Conservation (phyloP, 2,888 invertebrate species). For the Drosophila kanekoi region DNA sequence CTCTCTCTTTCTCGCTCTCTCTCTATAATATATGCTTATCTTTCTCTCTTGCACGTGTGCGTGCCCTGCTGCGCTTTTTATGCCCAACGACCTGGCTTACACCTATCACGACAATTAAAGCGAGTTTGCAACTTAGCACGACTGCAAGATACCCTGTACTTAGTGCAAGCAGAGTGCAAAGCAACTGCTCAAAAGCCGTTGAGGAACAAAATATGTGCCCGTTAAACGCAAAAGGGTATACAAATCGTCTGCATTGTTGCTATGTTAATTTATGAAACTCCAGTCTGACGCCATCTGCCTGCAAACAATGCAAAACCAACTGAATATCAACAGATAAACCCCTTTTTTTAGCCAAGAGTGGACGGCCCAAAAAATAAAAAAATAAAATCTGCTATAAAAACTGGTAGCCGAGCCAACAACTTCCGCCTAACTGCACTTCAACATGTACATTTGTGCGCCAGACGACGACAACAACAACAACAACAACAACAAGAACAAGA, state of each 20-base stretch:
- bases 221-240: background rate
- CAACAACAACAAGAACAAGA: slow-evolving; percentile 58
- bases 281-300: slow-evolving; percentile 8
- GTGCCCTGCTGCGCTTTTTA: slow-evolving; percentile 14
- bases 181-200: background rate
- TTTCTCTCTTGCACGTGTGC: background rate
- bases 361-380: background rate
- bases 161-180: background rate
- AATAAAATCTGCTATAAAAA: background rate
- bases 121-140: background rate
- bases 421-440: slow-evolving; percentile 73
- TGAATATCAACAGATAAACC: slow-evolving; percentile 45
- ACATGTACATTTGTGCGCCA: slow-evolving; percentile 56
- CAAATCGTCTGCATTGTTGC: slow-evolving; percentile 42
- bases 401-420: slow-evolving; percentile 57
- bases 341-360: slow-evolving; percentile 21
- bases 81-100: background rate
- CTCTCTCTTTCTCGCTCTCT: background rate
- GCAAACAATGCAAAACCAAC: slow-evolving; percentile 19
- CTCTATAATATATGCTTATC: no score
- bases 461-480: slow-evolving; percentile 41
- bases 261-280: slow-evolving; percentile 47
- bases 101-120: background rate
- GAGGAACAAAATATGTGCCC: background rate
- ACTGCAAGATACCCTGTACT: background rate